Conservation (phyloP, 2,113 vertebrate genomes). For the Gymnarchus niloticus region DNA sequence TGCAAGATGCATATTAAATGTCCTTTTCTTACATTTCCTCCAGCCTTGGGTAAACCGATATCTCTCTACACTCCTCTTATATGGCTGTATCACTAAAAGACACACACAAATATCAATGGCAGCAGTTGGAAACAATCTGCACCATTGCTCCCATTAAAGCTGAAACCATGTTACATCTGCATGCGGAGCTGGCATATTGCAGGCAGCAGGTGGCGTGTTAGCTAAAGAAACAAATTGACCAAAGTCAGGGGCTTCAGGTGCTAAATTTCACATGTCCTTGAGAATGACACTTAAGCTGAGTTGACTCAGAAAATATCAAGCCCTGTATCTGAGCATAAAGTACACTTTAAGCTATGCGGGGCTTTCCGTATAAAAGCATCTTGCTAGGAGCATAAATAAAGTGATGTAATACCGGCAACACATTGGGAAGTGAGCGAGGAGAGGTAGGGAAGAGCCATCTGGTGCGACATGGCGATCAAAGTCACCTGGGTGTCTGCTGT, state of each 20-base stretch:
- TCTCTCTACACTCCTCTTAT: conserved; percentile 64
- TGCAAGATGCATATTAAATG: conserved; percentile 75
- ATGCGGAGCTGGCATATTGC: neutral
- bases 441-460: conserved; percentile 47
- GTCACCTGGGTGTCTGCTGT: conserved; percentile 42
- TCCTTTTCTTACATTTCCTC: conserved; percentile 73
- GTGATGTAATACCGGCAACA: conserved; percentile 26
- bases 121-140: conserved; percentile 61
- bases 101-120: conserved; percentile 71
- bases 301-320: neutral
- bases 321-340: neutral
- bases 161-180: conserved; percentile 52
- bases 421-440: conserved; percentile 17
- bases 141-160: conserved; percentile 53
- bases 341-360: neutral
- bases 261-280: neutral
- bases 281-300: neutral
- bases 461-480: conserved; percentile 36
- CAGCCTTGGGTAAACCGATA: conserved; percentile 69
- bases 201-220: conserved; percentile 7
- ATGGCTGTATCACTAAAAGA: conserved; percentile 67
- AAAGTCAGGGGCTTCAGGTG: neutral
- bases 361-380: neutral
- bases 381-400: conserved; percentile 23
- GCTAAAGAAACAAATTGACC: conserved; percentile 48